phyloP scores from a whole-genome alignment of 2,888 invertebrate species.

The Neocrepidodera transversa region DNA sequence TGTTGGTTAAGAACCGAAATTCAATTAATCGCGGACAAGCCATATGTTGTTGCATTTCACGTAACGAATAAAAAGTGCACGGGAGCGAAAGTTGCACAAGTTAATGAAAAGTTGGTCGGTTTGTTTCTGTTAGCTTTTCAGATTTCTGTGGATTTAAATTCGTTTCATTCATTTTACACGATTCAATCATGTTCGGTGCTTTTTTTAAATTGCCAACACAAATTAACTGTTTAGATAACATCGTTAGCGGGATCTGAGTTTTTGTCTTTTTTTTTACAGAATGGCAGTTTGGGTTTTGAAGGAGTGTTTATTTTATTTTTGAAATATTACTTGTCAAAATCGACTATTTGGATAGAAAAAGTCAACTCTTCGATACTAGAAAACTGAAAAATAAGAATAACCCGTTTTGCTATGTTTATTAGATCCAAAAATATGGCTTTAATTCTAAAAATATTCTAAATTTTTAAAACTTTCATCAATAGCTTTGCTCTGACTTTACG shows the following conservation, averaged over 20 bases:
- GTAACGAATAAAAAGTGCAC: conserved; percentile 10
- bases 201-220: conserved; percentile 41
- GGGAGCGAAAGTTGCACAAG: conserved; percentile 16
- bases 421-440: too few relatives aligned
- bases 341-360: too few relatives aligned
- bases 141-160: conserved; percentile 39
- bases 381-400: too few relatives aligned
- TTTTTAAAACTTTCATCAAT: too few relatives aligned
- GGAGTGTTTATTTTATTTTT: too few relatives aligned
- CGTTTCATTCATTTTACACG: conserved; percentile 45
- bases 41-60: neutral
- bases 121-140: conserved; percentile 28
- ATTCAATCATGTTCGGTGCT: conserved; percentile 42
- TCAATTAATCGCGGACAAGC: neutral
- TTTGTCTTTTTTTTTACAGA: too few relatives aligned
- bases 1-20: neutral
- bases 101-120: conserved; percentile 27
- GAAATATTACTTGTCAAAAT: too few relatives aligned
- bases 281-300: too few relatives aligned
- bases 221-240: conserved; percentile 47
- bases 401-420: too few relatives aligned
- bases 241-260: conserved; percentile 18
- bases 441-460: too few relatives aligned
- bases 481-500: too few relatives aligned
- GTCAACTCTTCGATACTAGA: too few relatives aligned